Evolutionary conservation across 2,113 vertebrate genomes (phyloP).

Genomic region (Poeciliopsis occidentalis): DNA sequence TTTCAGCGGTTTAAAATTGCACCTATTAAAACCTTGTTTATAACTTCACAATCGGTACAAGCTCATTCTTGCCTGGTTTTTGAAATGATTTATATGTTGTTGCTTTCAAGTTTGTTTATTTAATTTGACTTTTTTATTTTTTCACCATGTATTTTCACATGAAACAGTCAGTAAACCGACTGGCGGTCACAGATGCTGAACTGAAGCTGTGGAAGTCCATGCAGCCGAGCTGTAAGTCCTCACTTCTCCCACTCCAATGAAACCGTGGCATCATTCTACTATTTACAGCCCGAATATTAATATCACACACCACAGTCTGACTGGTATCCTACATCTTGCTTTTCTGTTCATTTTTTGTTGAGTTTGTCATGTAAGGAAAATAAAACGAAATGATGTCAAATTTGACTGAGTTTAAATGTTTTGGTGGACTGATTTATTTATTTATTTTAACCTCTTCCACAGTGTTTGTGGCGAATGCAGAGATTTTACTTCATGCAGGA

Average conservation of each 20-base stretch:
- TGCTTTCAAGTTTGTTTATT: background rate
- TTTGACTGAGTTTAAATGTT: background rate
- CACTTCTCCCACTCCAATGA: background rate
- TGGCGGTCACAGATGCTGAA: constrained; percentile 72
- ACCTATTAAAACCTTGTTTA: background rate
- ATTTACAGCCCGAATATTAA: background rate
- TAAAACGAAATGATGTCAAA: background rate
- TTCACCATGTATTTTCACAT: constrained; percentile 3
- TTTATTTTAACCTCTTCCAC: background rate
- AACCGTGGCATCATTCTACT: background rate
- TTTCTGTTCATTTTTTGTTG: background rate
- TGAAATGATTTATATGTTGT: background rate
- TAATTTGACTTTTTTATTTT: background rate
- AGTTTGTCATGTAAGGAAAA: background rate
- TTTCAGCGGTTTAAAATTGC: background rate
- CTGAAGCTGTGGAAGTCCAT: constrained; percentile 70
- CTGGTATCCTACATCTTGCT: background rate
- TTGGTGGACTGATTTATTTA: background rate
- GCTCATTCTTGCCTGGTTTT: background rate
- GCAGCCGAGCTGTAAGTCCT: constrained; percentile 75
- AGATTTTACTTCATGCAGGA: constrained; percentile 74
- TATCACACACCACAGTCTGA: background rate
- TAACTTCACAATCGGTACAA: background rate
- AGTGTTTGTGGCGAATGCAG: constrained; percentile 75
- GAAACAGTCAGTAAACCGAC: constrained; percentile 62